phyloP scores from a whole-genome alignment of 2,888 invertebrate species.

The Nymphalis polychloros region DNA sequence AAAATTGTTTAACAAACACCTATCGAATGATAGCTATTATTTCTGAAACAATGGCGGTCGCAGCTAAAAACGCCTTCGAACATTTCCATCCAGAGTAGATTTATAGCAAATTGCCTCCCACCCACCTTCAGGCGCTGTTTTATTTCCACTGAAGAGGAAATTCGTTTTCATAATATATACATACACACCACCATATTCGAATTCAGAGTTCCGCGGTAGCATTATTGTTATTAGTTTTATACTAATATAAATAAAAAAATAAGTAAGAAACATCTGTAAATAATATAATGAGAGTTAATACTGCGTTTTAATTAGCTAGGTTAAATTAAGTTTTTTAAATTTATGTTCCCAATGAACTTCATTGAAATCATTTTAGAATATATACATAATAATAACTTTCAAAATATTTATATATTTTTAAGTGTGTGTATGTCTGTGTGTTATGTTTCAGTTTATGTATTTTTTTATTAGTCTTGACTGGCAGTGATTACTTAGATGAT shows the following conservation, averaged over 20 bases:
- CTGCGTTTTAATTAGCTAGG: too few relatives aligned
- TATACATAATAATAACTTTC: too few relatives aligned
- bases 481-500: too few relatives aligned
- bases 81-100: conserved; percentile 68
- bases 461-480: too few relatives aligned
- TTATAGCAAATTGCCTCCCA: conserved; percentile 76
- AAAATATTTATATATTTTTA: too few relatives aligned
- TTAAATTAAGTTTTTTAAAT: too few relatives aligned
- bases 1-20: conserved; percentile 27
- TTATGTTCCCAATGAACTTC: too few relatives aligned
- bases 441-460: too few relatives aligned
- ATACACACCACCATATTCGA: conserved; percentile 31
- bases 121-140: conserved; percentile 68
- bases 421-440: too few relatives aligned
- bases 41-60: conserved; percentile 51
- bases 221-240: background rate
- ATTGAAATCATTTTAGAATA: too few relatives aligned
- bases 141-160: conserved; percentile 61
- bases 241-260: background rate
- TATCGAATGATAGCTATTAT: conserved; percentile 31
- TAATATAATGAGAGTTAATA: too few relatives aligned
- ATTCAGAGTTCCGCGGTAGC: conserved; percentile 9
- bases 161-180: conserved; percentile 53
- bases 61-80: conserved; percentile 63
- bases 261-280: too few relatives aligned